A percentile compares a stretch with the other conserved stretches of the same genome.
Conservation (phyloP, 2,888 invertebrate species). For the Pterostichus madidus region DNA sequence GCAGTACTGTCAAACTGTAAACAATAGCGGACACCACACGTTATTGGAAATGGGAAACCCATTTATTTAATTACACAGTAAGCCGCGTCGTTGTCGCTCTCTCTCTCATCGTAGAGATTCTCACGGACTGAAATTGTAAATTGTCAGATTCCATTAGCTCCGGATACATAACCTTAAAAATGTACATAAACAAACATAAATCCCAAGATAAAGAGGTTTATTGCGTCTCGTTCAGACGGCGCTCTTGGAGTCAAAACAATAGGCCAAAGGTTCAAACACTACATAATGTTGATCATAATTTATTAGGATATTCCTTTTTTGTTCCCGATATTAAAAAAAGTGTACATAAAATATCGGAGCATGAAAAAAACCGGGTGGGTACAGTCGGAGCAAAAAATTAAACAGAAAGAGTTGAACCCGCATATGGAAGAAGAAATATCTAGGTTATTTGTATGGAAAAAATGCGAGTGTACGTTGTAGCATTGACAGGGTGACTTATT, state of each 20-base stretch:
- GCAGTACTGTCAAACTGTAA: conserved; percentile 67
- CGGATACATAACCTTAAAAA: conserved; percentile 51
- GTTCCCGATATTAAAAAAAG: conserved; percentile 40
- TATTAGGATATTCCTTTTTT: conserved; percentile 56
- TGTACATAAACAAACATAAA: conserved; percentile 57
- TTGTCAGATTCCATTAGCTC: conserved; percentile 33
- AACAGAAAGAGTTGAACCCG: conserved; percentile 54
- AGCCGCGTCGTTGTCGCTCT: not conserved
- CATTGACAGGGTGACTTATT: conserved; percentile 66
- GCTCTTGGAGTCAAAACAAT: conserved; percentile 43
- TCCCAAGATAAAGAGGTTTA: conserved; percentile 47
- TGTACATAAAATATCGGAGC: conserved; percentile 49
- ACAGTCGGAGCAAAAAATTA: conserved; percentile 15
- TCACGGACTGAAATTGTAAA: conserved; percentile 1
- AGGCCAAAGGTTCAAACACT: conserved; percentile 42
- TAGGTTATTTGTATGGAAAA: conserved; percentile 53
- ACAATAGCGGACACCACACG: conserved; percentile 54
- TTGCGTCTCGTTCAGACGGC: conserved; percentile 1
- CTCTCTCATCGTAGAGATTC: not conserved
- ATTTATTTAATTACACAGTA: conserved; percentile 70
- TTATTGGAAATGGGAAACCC: conserved; percentile 69
- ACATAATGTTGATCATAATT: conserved; percentile 48
- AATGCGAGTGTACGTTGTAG: conserved; percentile 12
- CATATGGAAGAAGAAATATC: conserved; percentile 44
- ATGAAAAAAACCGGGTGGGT: conserved; percentile 21